phyloP scores from a whole-genome alignment of 2,888 invertebrate species.

The Phytoseiulus persimilis region DNA sequence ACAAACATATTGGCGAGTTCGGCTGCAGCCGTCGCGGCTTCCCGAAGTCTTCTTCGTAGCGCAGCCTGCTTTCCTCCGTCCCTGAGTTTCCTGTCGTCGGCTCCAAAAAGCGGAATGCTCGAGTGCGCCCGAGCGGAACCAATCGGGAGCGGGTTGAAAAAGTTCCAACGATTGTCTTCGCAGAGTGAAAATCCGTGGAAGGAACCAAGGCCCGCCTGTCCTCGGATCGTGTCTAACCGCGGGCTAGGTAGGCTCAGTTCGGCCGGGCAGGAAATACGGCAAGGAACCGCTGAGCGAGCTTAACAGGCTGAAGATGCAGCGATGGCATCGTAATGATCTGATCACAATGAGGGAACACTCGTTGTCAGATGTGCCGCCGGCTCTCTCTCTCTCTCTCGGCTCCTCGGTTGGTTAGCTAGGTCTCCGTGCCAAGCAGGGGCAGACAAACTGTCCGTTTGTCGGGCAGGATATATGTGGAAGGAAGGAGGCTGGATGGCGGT shows the following conservation, averaged over 20 bases:
- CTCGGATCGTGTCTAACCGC: not conserved
- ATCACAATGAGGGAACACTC: conserved; percentile 5
- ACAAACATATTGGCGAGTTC: not conserved
- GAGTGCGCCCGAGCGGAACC: not conserved
- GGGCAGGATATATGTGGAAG: not conserved
- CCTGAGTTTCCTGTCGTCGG: not conserved
- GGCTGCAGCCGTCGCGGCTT: not conserved
- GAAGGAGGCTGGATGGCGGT: not conserved
- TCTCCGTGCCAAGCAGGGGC: not conserved
- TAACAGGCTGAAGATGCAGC: conserved; percentile 5
- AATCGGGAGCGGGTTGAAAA: not conserved
- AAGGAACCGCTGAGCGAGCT: not conserved
- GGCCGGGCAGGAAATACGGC: not conserved
- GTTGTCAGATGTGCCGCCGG: not conserved
- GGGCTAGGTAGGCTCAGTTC: not conserved
- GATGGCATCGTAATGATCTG: conserved; percentile 5
- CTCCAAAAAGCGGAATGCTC: not conserved
- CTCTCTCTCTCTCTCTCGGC: not conserved
- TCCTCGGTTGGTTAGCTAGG: not conserved
- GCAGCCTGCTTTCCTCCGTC: not conserved
- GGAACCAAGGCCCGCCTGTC: not conserved
- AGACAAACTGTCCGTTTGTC: not conserved
- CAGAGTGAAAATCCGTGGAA: not conserved
- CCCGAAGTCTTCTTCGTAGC: not conserved
- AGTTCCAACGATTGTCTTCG: not conserved